Evolutionary conservation across 2,888 invertebrate genomes (phyloP).

Genomic region (Drosophila melanocephala): DNA sequence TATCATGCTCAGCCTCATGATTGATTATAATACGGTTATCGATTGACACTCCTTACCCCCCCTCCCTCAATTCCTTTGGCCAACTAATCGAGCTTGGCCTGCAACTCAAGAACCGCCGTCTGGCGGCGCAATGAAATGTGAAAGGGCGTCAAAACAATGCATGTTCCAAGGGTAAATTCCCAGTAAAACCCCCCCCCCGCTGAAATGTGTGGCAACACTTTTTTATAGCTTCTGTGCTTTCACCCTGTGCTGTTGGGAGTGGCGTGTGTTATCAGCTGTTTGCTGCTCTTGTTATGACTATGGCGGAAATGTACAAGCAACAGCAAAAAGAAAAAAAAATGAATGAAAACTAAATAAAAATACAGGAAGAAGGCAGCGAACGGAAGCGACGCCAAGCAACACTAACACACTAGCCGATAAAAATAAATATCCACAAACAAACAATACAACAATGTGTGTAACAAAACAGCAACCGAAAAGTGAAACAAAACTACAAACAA

Average conservation of each 20-base stretch:
- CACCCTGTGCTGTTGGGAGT: not conserved
- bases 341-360: not conserved
- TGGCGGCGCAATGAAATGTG: slow-evolving; percentile 21
- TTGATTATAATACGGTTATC: slow-evolving; percentile 57
- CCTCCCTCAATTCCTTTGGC: not conserved
- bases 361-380: slow-evolving; percentile 29
- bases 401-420: slow-evolving; percentile 67
- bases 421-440: slow-evolving; percentile 53
- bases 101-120: slow-evolving; percentile 44
- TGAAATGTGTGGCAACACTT: slow-evolving; percentile 48
- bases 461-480: slow-evolving; percentile 39
- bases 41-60: slow-evolving; percentile 20
- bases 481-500: slow-evolving; percentile 30
- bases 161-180: slow-evolving; percentile 8
- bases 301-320: slow-evolving; percentile 62
- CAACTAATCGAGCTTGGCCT: slow-evolving; percentile 1
- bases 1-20: slow-evolving; percentile 61
- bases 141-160: slow-evolving; percentile 57
- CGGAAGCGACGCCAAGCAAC: slow-evolving; percentile 31
- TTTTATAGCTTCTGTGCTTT: slow-evolving; percentile 42
- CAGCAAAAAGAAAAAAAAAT: slow-evolving; percentile 6
- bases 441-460: slow-evolving; percentile 4
- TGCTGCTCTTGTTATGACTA: slow-evolving; percentile 67
- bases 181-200: not conserved
- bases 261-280: slow-evolving; percentile 73